Evolutionary conservation across 2,888 invertebrate genomes (phyloP), one percentile per base, ranked within the genome.

Genomic region (Dynastes hyllus): DNA sequence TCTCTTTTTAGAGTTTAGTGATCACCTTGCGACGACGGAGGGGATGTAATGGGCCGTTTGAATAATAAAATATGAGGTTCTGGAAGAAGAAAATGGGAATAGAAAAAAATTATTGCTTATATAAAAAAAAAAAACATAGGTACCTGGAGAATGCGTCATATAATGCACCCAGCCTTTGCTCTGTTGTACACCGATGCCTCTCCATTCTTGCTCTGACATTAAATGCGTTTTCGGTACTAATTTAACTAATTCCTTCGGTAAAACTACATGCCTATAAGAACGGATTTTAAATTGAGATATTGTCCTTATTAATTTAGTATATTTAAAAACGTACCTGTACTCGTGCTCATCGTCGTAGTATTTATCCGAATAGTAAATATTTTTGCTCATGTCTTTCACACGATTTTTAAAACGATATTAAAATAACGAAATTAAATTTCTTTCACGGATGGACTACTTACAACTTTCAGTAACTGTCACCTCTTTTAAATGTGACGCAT

Each of bases 141-240:
- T 90, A 96, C 96, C 97, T 87, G 98, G 98, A 85, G 95, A 93
- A 89, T 98, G 98, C 82, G 94, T 95, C 98, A 98, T 98, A 85
- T 98, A 98, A 89, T 98, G 98, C n/a, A 97, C 93, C 98, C 98
- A 98, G 71, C 98, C 98, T 85, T 96, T 95, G 85, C 97, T 97
- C 88, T 98, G 98, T 88, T 98, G 97, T 0, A 98, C 97, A 0
- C 98, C 98, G 81, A 98, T 94, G 78, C 94, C 91, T 86, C 98
- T 92, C 98, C 98, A 98, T 90, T 98, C 98, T 67, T 93, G 91
- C 89, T 98, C 98, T 0, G 95, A 92, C 97, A 98, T 97, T 81
- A 98, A 90, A 88, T 97, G 97, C 75, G 95, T 95, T 89, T 95
- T 97, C 0, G 98, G 98, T 37, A 98, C 95, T 81, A 95, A 90